phyloP scores from a whole-genome alignment of 2,113 vertebrate species.

The Paratilapia polleni region DNA sequence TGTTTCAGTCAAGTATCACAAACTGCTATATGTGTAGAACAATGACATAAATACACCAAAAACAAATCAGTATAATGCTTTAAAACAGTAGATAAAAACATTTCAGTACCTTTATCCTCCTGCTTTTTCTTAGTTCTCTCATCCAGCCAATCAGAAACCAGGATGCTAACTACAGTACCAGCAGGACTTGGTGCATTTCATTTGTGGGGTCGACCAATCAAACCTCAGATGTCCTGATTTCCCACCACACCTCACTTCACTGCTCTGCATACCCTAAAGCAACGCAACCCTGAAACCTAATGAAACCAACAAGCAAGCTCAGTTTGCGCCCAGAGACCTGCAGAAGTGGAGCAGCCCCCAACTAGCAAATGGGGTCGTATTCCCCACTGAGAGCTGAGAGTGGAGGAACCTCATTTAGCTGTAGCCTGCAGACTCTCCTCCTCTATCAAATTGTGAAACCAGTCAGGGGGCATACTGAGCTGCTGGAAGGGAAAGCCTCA shows the following conservation, averaged over 20 bases:
- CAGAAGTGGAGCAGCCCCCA: slow-evolving; percentile 79
- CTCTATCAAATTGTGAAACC: slow-evolving; percentile 43
- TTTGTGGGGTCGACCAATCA: slow-evolving; percentile 52
- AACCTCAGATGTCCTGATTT: slow-evolving; percentile 59
- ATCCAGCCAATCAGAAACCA: slow-evolving; percentile 40
- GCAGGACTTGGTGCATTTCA: slow-evolving; percentile 19
- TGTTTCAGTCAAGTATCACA: slow-evolving; percentile 10
- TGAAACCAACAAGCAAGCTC: slow-evolving; percentile 72
- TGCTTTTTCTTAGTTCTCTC: not conserved
- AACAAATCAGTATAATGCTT: not conserved
- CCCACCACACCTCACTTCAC: slow-evolving; percentile 39
- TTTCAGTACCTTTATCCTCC: not conserved
- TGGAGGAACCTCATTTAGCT: slow-evolving; percentile 82
- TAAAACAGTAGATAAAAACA: not conserved
- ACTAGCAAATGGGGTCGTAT: slow-evolving; percentile 81
- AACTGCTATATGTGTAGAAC: not conserved
- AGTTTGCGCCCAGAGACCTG: slow-evolving; percentile 71
- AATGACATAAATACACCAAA: slow-evolving; percentile 18
- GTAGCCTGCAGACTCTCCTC: slow-evolving; percentile 75
- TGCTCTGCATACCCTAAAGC: slow-evolving; percentile 72
- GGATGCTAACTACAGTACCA: slow-evolving; percentile 10
- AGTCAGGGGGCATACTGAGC: slow-evolving; percentile 51
- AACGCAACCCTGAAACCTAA: slow-evolving; percentile 63
- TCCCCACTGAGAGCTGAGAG: slow-evolving; percentile 77
- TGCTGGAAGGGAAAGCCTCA: slow-evolving; percentile 29